Base-by-base conservation (phyloP, 1,140 invertebrate genomes). In the Brachionus paranguensis region DNA sequence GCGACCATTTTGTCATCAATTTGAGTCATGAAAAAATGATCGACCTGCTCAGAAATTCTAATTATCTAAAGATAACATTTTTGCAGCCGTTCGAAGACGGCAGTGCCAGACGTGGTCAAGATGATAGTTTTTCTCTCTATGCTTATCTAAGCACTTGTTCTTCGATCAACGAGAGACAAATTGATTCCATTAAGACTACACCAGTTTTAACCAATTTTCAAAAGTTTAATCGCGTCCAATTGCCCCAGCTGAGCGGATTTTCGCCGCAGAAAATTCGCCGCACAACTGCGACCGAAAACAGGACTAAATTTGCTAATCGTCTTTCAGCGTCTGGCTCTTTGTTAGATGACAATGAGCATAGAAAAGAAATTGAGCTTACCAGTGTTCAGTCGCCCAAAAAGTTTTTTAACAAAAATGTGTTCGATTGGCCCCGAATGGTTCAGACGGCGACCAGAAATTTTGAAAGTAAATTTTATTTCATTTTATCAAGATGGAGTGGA, bases 11-110 rank as follows among this genome's bases (percentile, higher is more conserved):
- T 6, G 94, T 96, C 17, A 93, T 94, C 6, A 96, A 95, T 0
- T 89, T 97, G 81, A 93, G 92, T 17, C 94, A 97, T 89, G 95
- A 97, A 87, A 94, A 96, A 88, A 96, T 98, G 92, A 94, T 96
- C 5, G 95, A 97, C 89, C 90, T 97, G 64, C 90, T 98, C 17
- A 95, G 96, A 86, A 98, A 95, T 0, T 95, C 95, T 17, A 92
- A 93, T 60, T 93, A 93, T 85, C 94, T 96, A 3, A 94, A 93
- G 12, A 92, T 96, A 6, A 93, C 93, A 53, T 93, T 95, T 53
- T 94, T 97, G 86, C 93, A 93, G 20, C 93, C 95, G 0, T 88
- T 91, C 5, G 89, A 91, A 53, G 93, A 94, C 87, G 93, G 93
- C 41, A 90, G 90, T 84, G 92, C 93, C 0, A 89, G 93, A 88